These are phyloP conservation scores for Rotaria macrura DNA, from an alignment of 2,888 invertebrate genomes.

Conservation along the genomic window DNA sequence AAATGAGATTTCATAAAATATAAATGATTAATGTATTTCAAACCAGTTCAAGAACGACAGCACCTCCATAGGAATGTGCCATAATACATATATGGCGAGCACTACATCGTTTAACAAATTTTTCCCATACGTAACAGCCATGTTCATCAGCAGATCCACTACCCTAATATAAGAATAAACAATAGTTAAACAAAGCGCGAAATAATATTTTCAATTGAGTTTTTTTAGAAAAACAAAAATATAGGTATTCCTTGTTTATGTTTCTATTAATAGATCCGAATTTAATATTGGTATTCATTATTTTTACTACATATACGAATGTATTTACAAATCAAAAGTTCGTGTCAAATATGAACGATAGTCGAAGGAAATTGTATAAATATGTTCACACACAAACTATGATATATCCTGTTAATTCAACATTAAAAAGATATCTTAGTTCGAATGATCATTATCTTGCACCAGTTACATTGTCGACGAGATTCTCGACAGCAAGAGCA, in stretches of 20 bases:
- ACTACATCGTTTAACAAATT: conserved; percentile 56
- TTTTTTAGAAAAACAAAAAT: neutral
- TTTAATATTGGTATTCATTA: conserved; percentile 32
- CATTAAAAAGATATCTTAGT: neutral
- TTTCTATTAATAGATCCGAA: conserved; percentile 9
- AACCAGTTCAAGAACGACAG: conserved; percentile 58
- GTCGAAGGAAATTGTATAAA: neutral
- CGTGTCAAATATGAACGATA: neutral
- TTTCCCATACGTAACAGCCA: conserved; percentile 61
- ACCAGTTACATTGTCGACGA: neutral
- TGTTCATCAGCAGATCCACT: conserved; percentile 59
- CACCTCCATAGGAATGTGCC: conserved; percentile 70
- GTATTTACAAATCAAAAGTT: neutral
- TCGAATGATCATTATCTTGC: neutral
- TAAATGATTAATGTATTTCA: conserved; percentile 35
- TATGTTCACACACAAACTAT: neutral
- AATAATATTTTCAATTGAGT: too few relatives aligned
- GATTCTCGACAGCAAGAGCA: neutral
- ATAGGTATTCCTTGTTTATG: neutral
- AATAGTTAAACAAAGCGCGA: neutral
- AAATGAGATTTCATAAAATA: neutral
- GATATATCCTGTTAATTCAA: neutral
- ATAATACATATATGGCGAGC: conserved; percentile 62
- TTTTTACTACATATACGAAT: neutral
- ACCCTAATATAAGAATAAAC: conserved; percentile 44